These are phyloP conservation scores for Mirounga angustirostris DNA, from an alignment of 2,113 vertebrate genomes.

Conservation along the genomic window DNA sequence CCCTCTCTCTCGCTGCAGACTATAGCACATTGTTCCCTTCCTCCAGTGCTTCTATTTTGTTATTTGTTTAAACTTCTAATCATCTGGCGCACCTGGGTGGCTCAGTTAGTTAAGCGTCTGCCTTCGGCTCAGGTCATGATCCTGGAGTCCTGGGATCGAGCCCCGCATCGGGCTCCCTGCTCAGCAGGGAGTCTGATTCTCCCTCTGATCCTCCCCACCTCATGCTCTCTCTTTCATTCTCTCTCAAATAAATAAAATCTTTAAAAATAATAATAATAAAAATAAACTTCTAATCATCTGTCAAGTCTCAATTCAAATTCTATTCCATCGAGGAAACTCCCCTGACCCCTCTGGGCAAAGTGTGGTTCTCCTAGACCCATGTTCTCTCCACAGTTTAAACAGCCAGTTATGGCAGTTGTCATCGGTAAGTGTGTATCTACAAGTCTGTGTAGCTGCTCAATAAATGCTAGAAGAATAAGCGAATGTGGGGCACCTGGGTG, in stretches of 20 bases:
- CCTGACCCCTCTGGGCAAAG: neutral
- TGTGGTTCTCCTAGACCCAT: neutral
- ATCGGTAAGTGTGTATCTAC: neutral
- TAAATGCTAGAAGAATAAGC: constrained; percentile 58
- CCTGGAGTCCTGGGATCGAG: no score
- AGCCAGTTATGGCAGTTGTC: neutral
- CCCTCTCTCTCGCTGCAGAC: neutral
- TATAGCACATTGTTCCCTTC: neutral
- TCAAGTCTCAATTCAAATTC: constrained; percentile 26
- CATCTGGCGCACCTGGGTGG: neutral
- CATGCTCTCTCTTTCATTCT: no score
- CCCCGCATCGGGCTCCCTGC: no score
- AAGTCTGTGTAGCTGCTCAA: neutral
- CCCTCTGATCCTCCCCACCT: no score
- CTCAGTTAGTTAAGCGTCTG: no score
- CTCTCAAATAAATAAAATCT: no score
- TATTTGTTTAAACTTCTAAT: neutral
- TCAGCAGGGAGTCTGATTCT: no score
- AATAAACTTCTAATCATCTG: neutral
- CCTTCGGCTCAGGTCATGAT: no score
- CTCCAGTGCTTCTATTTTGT: neutral
- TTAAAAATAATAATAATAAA: no score
- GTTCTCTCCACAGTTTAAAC: neutral
- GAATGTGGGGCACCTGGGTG: neutral
- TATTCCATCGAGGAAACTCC: neutral